Base-by-base conservation (phyloP, 2,797 vertebrate species). In the Muscicapa striata region DNA sequence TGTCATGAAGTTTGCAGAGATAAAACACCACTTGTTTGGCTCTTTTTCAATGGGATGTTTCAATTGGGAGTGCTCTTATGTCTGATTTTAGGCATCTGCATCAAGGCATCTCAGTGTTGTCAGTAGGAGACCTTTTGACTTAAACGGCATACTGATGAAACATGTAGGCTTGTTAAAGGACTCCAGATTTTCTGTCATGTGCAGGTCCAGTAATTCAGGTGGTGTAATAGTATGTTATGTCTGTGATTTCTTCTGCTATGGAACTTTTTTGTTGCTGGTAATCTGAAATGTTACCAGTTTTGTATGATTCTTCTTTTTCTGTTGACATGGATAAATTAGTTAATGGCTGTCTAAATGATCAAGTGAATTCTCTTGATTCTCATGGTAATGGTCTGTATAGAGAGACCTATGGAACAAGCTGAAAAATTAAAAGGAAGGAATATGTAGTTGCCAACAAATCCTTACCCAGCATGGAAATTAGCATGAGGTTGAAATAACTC, bases 401-500 rank as follows among this genome's bases (percentile, higher is more conserved):
- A 74, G 49, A 41, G 2, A 34, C 38, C 30, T 69, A 1, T 51
- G 51, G 40, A 83, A 67, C 23, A 59, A 87, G 36, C 7, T 19
- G 34, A 72, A 80, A 69, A 58, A 8, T 10, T 30, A 40, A 34
- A 83, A 61, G 38, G 9, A 75, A 41, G 54, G 21, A 66, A 6
- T 23, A 48, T 1, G 2, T 17, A 62, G 13, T 43, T 91, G 34
- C 51, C 41, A 69, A 34, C 23, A 86, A 59, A 84, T 81, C 54
- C 32, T 85, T 64, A 55, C 21, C 11, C n/a, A 54, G 34, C 4
- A 1, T 43, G 55, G 34, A 67, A 89, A 81, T 89, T 15, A 81
- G 17, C 16, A 14, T 18, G 58, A 80, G 26, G 6, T 61, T 93
- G 95, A 95, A 95, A 21, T 95, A 95, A 75, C 78, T 93, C 30